phyloP scores from a whole-genome alignment of 2,113 vertebrate genomes.

The Rhinolophus sinicus region DNA sequence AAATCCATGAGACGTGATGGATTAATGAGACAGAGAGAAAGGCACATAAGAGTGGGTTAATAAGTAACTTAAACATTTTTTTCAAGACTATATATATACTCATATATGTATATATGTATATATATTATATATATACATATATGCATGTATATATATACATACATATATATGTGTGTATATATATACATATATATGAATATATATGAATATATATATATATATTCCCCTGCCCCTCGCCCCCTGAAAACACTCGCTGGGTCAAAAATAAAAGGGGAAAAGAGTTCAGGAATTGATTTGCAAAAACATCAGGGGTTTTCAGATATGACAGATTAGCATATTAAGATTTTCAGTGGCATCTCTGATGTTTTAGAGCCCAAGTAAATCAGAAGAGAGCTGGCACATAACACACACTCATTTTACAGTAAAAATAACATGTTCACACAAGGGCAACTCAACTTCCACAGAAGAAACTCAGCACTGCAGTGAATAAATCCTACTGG shows the following conservation, averaged over 20 bases:
- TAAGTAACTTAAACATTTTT: neutral
- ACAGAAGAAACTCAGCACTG: neutral
- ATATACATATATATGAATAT: too few species aligned
- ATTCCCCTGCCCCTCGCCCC: too few species aligned
- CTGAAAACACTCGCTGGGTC: neutral
- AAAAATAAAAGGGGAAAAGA: neutral
- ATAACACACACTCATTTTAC: neutral
- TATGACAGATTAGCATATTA: neutral
- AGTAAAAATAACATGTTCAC: neutral
- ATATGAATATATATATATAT: too few species aligned
- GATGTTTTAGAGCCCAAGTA: neutral
- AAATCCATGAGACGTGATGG: neutral
- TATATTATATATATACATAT: too few species aligned
- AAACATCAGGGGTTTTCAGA: neutral
- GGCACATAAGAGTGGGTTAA: neutral
- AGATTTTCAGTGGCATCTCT: neutral
- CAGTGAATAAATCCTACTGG: neutral
- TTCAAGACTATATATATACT: neutral
- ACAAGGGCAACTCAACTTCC: neutral
- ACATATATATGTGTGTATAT: too few species aligned
- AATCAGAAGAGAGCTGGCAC: neutral
- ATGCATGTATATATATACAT: too few species aligned
- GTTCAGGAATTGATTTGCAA: neutral
- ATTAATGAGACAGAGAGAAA: neutral
- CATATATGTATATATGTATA: too few species aligned